Evolutionary conservation across 2,797 vertebrate species (phyloP).

Genomic region (Pantherophis vulpinus): DNA sequence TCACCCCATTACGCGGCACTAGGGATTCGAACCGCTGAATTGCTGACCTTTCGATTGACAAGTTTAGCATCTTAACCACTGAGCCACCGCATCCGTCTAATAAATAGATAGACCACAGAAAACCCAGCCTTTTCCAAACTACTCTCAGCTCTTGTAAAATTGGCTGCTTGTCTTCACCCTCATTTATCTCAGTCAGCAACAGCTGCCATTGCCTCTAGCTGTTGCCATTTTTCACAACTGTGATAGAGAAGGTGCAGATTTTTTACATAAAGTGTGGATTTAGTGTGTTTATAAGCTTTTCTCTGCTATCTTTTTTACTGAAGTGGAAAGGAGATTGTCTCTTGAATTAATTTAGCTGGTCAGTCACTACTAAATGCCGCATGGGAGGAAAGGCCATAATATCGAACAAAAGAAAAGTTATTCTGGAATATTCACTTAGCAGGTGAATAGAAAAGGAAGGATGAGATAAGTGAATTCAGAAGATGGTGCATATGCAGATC

Average conservation of each 20-base stretch:
- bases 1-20: too few relatives aligned
- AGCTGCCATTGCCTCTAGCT: neutral
- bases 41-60: too few relatives aligned
- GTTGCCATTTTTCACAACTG: neutral
- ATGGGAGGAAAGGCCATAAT: neutral
- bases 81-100: too few relatives aligned
- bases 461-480: neutral
- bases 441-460: neutral
- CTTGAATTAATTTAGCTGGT: neutral
- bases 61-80: too few relatives aligned
- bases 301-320: neutral
- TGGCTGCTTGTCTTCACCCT: neutral
- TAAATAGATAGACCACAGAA: neutral
- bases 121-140: neutral
- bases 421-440: neutral
- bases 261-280: slow-evolving; percentile 7
- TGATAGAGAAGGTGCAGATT: neutral
- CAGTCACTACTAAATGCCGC: neutral
- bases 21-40: too few relatives aligned
- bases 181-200: neutral
- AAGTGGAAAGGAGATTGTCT: neutral
- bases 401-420: neutral
- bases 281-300: neutral
- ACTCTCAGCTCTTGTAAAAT: neutral
- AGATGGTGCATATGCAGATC: neutral